These are phyloP conservation scores for Mus musculus DNA, from an alignment of 2,113 vertebrate species.

Conservation along the genomic window DNA sequence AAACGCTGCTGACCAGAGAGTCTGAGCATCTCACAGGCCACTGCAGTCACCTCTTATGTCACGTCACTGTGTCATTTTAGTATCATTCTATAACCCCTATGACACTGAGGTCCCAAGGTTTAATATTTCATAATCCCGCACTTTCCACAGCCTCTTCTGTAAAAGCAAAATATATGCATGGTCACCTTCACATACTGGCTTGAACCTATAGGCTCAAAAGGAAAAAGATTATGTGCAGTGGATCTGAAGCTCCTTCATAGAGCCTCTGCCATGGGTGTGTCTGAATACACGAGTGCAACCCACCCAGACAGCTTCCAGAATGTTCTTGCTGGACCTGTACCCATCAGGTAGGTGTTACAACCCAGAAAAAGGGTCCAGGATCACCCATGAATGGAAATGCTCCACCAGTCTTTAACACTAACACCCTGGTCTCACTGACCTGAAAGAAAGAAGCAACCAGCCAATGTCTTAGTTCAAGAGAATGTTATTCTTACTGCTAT, in stretches of 20 bases:
- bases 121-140: neutral
- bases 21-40: too few species aligned
- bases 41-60: neutral
- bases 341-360: neutral
- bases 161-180: neutral
- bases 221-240: neutral
- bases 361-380: neutral
- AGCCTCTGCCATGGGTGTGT: neutral
- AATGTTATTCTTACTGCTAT: neutral
- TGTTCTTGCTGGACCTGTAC: neutral
- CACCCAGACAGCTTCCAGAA: neutral
- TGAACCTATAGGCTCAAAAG: neutral
- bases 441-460: neutral
- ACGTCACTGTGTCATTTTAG: neutral
- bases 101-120: neutral
- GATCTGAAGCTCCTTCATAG: neutral
- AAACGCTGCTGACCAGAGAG: neutral
- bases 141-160: neutral
- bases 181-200: neutral
- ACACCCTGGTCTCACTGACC: neutral
- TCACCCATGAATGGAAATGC: slow-evolving; percentile 8
- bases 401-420: neutral
- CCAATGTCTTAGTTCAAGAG: neutral
- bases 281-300: neutral
- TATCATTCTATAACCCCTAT: neutral